These are phyloP conservation scores for Aselliscus stoliczkanus DNA, from an alignment of 2,797 vertebrate species.

Conservation along the genomic window DNA sequence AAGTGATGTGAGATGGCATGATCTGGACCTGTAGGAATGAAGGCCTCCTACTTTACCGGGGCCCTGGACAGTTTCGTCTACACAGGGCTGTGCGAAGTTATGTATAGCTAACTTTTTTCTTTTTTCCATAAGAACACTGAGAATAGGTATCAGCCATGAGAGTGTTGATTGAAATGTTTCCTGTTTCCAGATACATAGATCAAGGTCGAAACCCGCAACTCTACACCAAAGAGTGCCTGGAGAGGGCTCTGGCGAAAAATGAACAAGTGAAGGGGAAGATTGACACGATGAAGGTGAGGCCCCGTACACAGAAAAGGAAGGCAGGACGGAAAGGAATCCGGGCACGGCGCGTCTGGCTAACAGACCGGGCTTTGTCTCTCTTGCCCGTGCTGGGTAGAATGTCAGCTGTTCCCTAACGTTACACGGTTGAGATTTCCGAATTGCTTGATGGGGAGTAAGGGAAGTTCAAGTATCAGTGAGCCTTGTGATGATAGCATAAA, in stretches of 20 bases:
- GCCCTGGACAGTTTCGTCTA: background rate
- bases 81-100: background rate
- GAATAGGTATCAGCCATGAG: background rate
- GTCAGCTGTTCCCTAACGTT: accelerated
- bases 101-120: too few relatives aligned
- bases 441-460: background rate
- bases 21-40: accelerated
- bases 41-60: accelerated
- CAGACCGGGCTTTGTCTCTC: background rate
- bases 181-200: slow-evolving; percentile 91
- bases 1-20: accelerated
- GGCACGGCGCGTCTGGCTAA: accelerated
- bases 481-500: accelerated
- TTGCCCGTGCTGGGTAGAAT: background rate
- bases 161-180: background rate
- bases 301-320: accelerated
- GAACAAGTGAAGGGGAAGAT: slow-evolving; percentile 99
- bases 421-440: accelerated
- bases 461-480: background rate
- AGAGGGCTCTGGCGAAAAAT: slow-evolving; percentile 96
- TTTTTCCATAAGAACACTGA: background rate
- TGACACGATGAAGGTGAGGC: slow-evolving; percentile 84
- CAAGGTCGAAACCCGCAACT: slow-evolving; percentile 98
- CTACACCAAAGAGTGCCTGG: slow-evolving; percentile 98
- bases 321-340: accelerated